phyloP scores from a whole-genome alignment of 2,113 vertebrate species.

The Otis tarda region DNA sequence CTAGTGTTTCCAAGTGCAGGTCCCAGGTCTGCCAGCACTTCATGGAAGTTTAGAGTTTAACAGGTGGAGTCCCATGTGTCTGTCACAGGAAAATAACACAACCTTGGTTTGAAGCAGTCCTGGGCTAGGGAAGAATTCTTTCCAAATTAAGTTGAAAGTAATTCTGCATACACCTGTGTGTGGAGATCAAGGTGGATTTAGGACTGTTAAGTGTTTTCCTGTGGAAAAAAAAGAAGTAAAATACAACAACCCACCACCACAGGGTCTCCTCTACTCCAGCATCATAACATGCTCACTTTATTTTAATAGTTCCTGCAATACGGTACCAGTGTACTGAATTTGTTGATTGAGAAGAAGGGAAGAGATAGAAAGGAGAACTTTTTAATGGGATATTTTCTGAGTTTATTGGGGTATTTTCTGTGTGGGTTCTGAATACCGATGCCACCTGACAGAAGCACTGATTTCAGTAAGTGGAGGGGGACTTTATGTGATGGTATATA shows the following conservation, averaged over 20 bases:
- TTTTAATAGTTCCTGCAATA: background rate
- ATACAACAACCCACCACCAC: background rate
- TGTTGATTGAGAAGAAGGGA: background rate
- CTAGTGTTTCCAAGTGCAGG: background rate
- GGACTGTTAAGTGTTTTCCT: background rate
- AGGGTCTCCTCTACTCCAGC: background rate
- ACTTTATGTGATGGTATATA: background rate
- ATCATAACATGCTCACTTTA: background rate
- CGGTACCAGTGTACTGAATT: background rate
- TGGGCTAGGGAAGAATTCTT: background rate
- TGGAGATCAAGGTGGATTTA: background rate
- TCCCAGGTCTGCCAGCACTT: background rate
- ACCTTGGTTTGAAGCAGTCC: background rate
- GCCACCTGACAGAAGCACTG: background rate
- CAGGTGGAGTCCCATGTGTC: background rate
- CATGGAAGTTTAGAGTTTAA: background rate
- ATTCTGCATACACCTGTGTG: background rate
- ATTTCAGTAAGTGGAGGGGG: background rate
- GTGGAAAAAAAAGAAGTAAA: background rate
- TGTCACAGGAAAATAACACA: background rate
- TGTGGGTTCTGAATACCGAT: background rate
- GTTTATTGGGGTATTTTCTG: background rate
- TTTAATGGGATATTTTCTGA: background rate
- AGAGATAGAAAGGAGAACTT: background rate
- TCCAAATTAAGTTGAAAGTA: background rate